Evolutionary conservation across 2,888 invertebrate species (phyloP).

Genomic region (Orgyia antiqua): DNA sequence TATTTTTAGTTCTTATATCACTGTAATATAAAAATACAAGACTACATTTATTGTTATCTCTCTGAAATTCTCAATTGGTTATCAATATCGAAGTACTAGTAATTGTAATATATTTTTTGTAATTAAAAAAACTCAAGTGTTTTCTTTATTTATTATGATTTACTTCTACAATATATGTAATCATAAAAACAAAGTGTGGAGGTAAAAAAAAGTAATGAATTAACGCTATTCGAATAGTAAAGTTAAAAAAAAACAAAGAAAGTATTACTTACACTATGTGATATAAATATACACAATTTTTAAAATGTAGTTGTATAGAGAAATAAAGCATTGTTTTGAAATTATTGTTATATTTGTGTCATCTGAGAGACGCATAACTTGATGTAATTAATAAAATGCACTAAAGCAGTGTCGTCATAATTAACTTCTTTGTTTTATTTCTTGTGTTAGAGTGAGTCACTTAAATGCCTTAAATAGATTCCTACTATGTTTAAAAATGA

Average conservation of each 20-base stretch:
- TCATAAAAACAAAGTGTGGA: background rate
- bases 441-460: background rate
- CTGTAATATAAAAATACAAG: too few relatives aligned
- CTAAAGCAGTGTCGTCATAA: constrained; percentile 63
- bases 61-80: too few relatives aligned
- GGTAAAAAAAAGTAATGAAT: background rate
- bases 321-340: constrained; percentile 51
- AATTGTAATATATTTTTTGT: too few relatives aligned
- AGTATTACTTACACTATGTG: constrained; percentile 64
- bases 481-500: too few relatives aligned
- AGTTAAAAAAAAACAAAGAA: constrained; percentile 27
- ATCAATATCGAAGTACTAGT: too few relatives aligned
- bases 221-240: constrained; percentile 22
- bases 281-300: constrained; percentile 73
- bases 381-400: constrained; percentile 64
- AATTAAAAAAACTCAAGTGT: too few relatives aligned
- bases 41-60: too few relatives aligned
- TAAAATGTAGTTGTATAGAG: constrained; percentile 58
- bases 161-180: too few relatives aligned
- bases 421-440: constrained; percentile 47
- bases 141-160: too few relatives aligned
- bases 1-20: too few relatives aligned
- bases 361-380: constrained; percentile 38
- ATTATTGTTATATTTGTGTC: constrained; percentile 59
- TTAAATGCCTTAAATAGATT: too few relatives aligned